These are phyloP conservation scores for Heptascelio sp. DNA, from an alignment of 2,888 invertebrate genomes.

Conservation along the genomic window DNA sequence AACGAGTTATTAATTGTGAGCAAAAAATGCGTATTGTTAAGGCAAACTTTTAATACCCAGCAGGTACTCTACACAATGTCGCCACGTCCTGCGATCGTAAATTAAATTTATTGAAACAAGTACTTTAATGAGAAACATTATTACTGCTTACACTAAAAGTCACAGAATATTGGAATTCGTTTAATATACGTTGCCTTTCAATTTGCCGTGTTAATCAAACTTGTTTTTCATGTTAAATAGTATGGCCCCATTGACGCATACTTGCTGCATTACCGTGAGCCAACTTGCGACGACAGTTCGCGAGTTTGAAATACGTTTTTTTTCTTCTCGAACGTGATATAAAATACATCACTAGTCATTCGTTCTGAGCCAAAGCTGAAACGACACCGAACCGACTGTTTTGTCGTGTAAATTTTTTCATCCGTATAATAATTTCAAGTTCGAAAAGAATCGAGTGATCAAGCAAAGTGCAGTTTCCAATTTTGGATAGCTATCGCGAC, in stretches of 20 bases:
- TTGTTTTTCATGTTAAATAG: too few relatives aligned
- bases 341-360: too few relatives aligned
- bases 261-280: background rate
- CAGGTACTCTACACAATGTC: background rate
- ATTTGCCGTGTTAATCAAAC: background rate
- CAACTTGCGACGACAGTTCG: background rate
- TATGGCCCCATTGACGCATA: too few relatives aligned
- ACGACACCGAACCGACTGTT: slow-evolving; percentile 14
- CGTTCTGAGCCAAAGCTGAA: background rate
- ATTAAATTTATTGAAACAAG: slow-evolving; percentile 34
- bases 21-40: background rate
- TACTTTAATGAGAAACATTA: slow-evolving; percentile 32
- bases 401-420: slow-evolving; percentile 41
- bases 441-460: slow-evolving; percentile 77
- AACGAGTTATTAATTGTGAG: too few relatives aligned
- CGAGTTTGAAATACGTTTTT: too few relatives aligned
- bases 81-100: slow-evolving; percentile 4
- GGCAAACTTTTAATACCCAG: background rate
- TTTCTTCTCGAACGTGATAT: too few relatives aligned
- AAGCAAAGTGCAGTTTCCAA: slow-evolving; percentile 80
- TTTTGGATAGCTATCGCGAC: slow-evolving; percentile 67
- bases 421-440: slow-evolving; percentile 60
- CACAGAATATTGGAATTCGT: background rate
- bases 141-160: slow-evolving; percentile 9
- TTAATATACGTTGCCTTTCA: too few relatives aligned